Base-by-base conservation (phyloP, 2,113 vertebrate species). In the Equus quagga region DNA sequence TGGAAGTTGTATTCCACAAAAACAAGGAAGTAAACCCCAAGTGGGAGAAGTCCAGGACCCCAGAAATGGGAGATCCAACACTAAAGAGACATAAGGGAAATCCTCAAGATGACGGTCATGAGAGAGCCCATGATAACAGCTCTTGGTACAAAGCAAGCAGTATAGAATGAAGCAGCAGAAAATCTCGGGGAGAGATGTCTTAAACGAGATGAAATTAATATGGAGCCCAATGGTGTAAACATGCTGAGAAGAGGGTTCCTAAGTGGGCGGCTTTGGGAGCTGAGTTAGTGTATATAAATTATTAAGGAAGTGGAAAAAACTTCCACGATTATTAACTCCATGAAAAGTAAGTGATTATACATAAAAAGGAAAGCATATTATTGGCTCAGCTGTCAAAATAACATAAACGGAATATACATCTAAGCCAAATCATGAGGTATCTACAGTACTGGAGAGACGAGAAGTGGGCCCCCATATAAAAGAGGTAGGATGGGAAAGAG, bases 301-400 rank as follows among this genome's bases (percentile, higher is more conserved):
- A 90, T 46, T 84, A 70, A 78, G n/a, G 75, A 92, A 56, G n/a
- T 23, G 8, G 6, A 1, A 2, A 24, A 54, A 54, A 18, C 31
- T 13, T 5, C 15, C 18, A 91, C 12, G 67, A 18, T 60, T 73
- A 80, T 76, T 75, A 75, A 82, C 19, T 81, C 41, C 11, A 13
- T 41, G 26, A 51, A 75, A 67, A 58, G 31, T 11, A 41, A 87
- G 49, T 46, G 17, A 51, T 41, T 62, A 3, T 28, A 46, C 11
- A 21, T 41, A 67, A 62, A 93, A 54, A 83, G 6, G 49, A 49
- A 79, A n/a, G 24, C 2, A 19, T 62, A 33, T 14, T 8, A 76
- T 65, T 87, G 36, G 60, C 19, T 91, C 46, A 28, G 6, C 46
- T 86, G 44, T 75, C 67, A 76, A 95, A 96, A 81, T 79, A 93